phyloP scores from a whole-genome alignment of 2,797 vertebrate species.

The Manis javanica region DNA sequence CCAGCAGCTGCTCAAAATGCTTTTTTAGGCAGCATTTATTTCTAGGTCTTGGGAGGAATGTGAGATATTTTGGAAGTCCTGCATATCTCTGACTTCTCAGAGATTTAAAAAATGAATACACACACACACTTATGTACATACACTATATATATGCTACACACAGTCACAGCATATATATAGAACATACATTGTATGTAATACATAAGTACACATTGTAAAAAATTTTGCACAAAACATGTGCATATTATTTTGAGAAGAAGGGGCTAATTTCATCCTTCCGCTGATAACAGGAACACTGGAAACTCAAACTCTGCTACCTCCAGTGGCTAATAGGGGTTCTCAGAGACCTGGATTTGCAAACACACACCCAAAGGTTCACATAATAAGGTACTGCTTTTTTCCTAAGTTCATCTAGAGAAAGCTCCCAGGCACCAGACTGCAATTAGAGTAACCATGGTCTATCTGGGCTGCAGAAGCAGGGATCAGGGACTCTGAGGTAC shows the following conservation, averaged over 20 bases:
- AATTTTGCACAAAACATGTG: not conserved
- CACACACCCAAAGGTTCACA: not conserved
- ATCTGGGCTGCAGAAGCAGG: not conserved
- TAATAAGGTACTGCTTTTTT: not conserved
- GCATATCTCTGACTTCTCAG: slow-evolving; percentile 34
- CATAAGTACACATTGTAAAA: not conserved
- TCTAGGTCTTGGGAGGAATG: slow-evolving; percentile 57
- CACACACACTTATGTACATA: not conserved
- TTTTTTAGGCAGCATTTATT: slow-evolving; percentile 80
- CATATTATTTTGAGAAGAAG: slow-evolving; percentile 16
- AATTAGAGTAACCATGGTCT: not conserved
- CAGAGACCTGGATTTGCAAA: slow-evolving; percentile 32
- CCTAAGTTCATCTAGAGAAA: not conserved
- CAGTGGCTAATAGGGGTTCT: not conserved
- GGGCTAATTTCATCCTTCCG: not conserved
- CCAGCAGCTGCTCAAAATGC: slow-evolving; percentile 64
- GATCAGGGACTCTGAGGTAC: not conserved
- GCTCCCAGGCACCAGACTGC: not conserved
- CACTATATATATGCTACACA: not conserved
- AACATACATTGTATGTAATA: not conserved
- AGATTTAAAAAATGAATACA: slow-evolving; percentile 49
- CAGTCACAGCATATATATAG: not conserved
- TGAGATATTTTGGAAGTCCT: slow-evolving; percentile 74
- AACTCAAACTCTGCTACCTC: not conserved
- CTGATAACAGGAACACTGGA: not conserved